These are phyloP conservation scores for Nomada lathburiana DNA, from an alignment of 2,888 invertebrate species.

Conservation along the genomic window DNA sequence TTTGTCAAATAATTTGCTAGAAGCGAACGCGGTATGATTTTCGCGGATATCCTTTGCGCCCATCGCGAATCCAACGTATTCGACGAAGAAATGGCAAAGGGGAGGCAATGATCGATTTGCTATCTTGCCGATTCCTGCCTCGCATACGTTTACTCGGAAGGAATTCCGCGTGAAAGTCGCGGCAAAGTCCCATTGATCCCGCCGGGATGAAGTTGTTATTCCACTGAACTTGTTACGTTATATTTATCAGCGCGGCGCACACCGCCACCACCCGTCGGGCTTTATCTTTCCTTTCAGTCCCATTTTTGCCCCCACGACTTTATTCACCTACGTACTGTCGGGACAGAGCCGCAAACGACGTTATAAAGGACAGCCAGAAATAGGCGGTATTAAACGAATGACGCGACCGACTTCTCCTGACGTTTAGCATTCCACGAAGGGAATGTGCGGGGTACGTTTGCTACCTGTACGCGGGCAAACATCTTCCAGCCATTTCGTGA, in stretches of 20 bases:
- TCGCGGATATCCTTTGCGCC: too few relatives aligned
- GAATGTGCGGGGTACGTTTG: background rate
- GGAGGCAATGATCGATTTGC: slow-evolving; percentile 53
- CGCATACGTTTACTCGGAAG: slow-evolving; percentile 63
- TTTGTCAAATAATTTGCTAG: background rate
- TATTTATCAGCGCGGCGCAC: slow-evolving; percentile 83
- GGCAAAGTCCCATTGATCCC: slow-evolving; percentile 83
- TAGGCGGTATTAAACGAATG: slow-evolving; percentile 60
- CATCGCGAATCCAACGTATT: background rate
- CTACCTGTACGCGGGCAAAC: too few relatives aligned
- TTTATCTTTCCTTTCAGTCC: slow-evolving; percentile 71
- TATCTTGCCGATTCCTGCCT: slow-evolving; percentile 58
- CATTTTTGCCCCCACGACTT: slow-evolving; percentile 64
- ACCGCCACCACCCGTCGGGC: slow-evolving; percentile 67
- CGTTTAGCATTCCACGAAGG: slow-evolving; percentile 36
- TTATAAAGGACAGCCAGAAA: slow-evolving; percentile 62
- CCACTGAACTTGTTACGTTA: slow-evolving; percentile 84
- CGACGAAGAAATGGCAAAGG: slow-evolving; percentile 5
- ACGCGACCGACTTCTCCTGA: slow-evolving; percentile 48
- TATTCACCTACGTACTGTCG: slow-evolving; percentile 65
- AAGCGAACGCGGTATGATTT: too few relatives aligned
- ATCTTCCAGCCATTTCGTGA: too few relatives aligned
- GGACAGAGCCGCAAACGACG: slow-evolving; percentile 70
- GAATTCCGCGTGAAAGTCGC: slow-evolving; percentile 68
- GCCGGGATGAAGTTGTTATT: slow-evolving; percentile 83